A percentile compares a stretch with the other conserved stretches of the same genome.
phyloP scores from a whole-genome alignment of 2,113 vertebrate genomes.

The Chloropsis cyanopogon region DNA sequence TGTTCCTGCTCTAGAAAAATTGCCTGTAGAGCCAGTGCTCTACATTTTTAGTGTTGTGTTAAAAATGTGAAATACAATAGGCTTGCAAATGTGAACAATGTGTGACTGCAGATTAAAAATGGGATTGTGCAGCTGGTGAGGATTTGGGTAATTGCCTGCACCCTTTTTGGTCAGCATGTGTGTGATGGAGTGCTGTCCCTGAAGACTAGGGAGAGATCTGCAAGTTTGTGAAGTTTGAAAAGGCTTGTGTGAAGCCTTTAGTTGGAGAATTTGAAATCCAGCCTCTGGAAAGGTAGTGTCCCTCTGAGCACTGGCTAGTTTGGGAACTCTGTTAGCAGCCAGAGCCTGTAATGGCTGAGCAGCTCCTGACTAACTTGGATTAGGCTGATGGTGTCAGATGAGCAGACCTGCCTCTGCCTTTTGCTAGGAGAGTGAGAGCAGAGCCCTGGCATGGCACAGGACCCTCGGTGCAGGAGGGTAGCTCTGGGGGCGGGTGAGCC shows the following conservation, averaged over 20 bases:
- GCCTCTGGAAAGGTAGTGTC: neutral
- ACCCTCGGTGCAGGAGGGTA: rapidly evolving
- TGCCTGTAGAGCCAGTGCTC: neutral
- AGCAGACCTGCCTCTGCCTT: neutral
- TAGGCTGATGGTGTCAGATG: neutral
- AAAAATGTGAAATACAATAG: neutral
- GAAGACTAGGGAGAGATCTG: neutral
- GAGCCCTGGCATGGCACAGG: neutral
- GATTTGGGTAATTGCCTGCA: conserved; percentile 1
- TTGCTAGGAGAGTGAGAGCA: neutral
- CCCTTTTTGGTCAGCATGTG: neutral
- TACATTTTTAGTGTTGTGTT: neutral
- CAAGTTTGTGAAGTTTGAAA: neutral
- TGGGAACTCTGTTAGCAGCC: neutral
- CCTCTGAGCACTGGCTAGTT: neutral
- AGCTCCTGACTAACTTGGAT: neutral
- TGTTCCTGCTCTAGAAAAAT: neutral
- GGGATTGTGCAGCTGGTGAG: neutral
- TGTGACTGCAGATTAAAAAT: neutral
- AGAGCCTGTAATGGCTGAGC: neutral
- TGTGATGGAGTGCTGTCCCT: neutral
- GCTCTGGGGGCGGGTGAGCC: neutral
- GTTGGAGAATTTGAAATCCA: neutral
- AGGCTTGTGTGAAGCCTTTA: neutral
- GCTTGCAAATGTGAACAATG: neutral